Percentiles rank a stretch among this genome's conserved stretches.
Conservation (phyloP, 2,888 invertebrate genomes). For the Oscheius sp. region DNA sequence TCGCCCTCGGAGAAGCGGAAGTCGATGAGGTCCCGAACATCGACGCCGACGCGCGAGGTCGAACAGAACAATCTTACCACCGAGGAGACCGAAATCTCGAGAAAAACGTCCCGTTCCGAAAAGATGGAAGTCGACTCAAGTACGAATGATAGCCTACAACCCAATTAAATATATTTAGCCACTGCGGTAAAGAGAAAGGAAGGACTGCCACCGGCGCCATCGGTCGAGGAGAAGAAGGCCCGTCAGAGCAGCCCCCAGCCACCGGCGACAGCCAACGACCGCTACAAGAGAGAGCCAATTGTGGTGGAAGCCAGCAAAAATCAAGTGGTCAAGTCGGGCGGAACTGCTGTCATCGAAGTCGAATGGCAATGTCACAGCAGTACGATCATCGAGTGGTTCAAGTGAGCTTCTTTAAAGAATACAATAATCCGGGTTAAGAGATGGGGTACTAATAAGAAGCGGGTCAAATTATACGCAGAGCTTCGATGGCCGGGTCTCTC, state of each 20-base stretch:
- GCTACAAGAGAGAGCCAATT: conserved; percentile 66
- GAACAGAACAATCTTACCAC: conserved; percentile 44
- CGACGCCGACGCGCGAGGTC: conserved; percentile 67
- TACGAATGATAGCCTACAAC: neutral
- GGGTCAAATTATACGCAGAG: conserved; percentile 57
- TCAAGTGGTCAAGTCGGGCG: conserved; percentile 66
- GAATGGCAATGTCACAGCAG: conserved; percentile 69
- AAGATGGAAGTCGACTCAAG: conserved; percentile 56
- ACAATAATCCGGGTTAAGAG: conserved; percentile 53
- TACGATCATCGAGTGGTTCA: conserved; percentile 71
- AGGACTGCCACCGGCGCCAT: conserved; percentile 48
- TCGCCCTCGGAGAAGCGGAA: conserved; percentile 71
- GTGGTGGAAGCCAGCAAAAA: conserved; percentile 68
- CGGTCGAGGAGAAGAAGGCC: conserved; percentile 57
- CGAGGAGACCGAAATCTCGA: conserved; percentile 1
- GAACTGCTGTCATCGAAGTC: conserved; percentile 65
- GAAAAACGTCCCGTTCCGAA: conserved; percentile 47
- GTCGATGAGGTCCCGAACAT: conserved; percentile 63
- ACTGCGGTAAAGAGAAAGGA: conserved; percentile 50
- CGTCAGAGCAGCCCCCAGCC: conserved; percentile 51
- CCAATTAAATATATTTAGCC: neutral
- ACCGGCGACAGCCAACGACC: conserved; percentile 43
- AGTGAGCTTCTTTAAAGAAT: conserved; percentile 49
- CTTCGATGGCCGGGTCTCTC: conserved; percentile 69
- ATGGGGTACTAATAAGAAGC: conserved; percentile 56